Evolutionary conservation across 2,888 invertebrate species (phyloP).

Genomic region (Andrena dorsata): DNA sequence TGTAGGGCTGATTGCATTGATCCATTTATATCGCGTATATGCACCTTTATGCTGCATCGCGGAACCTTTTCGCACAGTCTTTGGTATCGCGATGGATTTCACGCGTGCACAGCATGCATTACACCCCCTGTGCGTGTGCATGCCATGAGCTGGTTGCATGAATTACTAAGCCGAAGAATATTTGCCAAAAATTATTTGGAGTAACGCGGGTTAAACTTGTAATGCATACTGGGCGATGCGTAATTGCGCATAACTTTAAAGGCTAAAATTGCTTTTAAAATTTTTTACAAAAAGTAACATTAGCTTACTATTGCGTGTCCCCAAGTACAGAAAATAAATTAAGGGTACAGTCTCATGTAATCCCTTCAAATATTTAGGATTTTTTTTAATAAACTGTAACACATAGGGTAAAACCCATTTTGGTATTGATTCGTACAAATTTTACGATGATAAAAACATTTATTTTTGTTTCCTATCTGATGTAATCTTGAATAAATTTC

Average conservation of each 20-base stretch:
- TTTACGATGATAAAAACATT: no score
- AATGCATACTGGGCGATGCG: background rate
- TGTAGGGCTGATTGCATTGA: conserved; percentile 69
- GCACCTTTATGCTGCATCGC: conserved; percentile 52
- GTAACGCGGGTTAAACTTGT: conserved; percentile 21
- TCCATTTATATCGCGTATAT: conserved; percentile 71
- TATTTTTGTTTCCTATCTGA: no score
- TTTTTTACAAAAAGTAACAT: no score
- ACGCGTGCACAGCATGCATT: background rate
- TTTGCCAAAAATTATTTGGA: conserved; percentile 20
- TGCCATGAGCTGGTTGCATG: conserved; percentile 3
- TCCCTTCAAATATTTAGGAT: no score
- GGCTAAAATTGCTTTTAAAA: no score
- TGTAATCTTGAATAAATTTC: no score
- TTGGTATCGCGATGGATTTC: background rate
- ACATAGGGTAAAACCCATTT: no score
- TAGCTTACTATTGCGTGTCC: no score
- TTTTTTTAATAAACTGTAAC: no score
- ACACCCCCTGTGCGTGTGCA: conserved; percentile 1
- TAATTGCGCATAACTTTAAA: background rate
- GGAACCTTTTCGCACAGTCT: conserved; percentile 60
- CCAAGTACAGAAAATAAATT: no score
- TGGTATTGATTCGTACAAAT: no score
- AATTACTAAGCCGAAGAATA: conserved; percentile 28
- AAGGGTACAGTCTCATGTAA: no score